Evolutionary conservation across 2,797 vertebrate species (phyloP), one percentile per base, ranked within the genome.

Genomic region (Rousettus madagascariensis): DNA sequence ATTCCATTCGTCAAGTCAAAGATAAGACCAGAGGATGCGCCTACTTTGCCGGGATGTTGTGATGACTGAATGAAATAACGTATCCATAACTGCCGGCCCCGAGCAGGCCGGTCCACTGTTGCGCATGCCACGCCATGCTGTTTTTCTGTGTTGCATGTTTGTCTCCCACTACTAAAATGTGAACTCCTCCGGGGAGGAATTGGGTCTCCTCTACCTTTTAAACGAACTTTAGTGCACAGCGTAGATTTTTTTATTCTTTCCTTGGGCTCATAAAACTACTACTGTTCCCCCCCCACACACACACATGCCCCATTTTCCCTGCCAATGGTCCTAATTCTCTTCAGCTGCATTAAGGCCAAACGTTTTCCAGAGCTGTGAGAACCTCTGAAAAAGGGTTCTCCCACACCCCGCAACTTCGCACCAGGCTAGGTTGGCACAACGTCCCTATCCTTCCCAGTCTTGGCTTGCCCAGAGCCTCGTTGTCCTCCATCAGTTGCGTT

Each of bases 41-140:
- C 65, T 24, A 4, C 22, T 49, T 63, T 15, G 1, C 28, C 19
- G 69, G 19, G 30, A 26, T 38, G 55, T 63, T 36, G 12, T 33
- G 51, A 46, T 4, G n/a, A 24, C 30, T 1, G 8, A 55, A n/a
- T 11, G 49, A 24, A 24, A 41, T 33, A 1, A 20, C 0, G 11
- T 8, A 30, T 22, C 61, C 26, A 5, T 0, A 0, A 19, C 8
- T 33, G n/a, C 28, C 24, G 8, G 33, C 8, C 75, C 49, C 30
- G 19, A 8, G 38, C 57, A 49, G 84, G 30, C 17, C 69, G n/a
- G 20, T 36, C 59, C 30, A 3, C 7, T 1, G 2, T 41, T 41
- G 41, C 41, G 7, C 41, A 41, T 7, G 7, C 41, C 10, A 8
- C 17, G 0, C 55, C 6, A 6, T 36, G 16, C 2, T 59, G 30